Conservation (phyloP, 2,888 invertebrate genomes). For the Apodemia duryi region DNA sequence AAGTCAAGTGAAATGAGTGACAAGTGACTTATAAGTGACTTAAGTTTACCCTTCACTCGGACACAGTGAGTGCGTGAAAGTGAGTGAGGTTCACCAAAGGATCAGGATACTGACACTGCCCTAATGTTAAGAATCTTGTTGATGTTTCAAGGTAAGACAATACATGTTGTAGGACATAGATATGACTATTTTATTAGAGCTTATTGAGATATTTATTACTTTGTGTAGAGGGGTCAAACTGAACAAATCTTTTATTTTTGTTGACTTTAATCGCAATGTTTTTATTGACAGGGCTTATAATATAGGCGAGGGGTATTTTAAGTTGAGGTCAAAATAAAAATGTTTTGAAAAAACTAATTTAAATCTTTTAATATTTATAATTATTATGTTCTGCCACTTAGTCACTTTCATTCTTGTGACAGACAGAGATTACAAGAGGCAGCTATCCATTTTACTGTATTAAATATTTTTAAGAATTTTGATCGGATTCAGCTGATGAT, state of each 20-base stretch:
- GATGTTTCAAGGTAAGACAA: slow-evolving; percentile 19
- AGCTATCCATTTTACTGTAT: no score
- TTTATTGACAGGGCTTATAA: no score
- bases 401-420: no score
- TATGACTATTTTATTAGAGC: not conserved
- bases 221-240: not conserved
- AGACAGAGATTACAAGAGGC: no score
- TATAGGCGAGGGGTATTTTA: no score
- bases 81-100: slow-evolving; percentile 26
- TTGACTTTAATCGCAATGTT: no score
- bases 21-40: slow-evolving; percentile 38
- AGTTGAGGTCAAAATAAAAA: no score
- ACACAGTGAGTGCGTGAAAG: slow-evolving; percentile 10
- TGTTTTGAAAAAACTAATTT: no score
- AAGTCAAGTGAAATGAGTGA: slow-evolving; percentile 89
- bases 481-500: no score
- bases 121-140: slow-evolving; percentile 32
- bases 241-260: not conserved
- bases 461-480: no score
- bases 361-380: no score
- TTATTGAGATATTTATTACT: slow-evolving; percentile 2
- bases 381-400: no score
- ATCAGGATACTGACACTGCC: slow-evolving; percentile 47
- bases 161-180: slow-evolving; percentile 11
- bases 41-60: slow-evolving; percentile 17